A percentile compares a stretch with the other conserved stretches of the same genome.
Conservation (phyloP, 2,113 vertebrate species). For the Uropsilus gracilis region DNA sequence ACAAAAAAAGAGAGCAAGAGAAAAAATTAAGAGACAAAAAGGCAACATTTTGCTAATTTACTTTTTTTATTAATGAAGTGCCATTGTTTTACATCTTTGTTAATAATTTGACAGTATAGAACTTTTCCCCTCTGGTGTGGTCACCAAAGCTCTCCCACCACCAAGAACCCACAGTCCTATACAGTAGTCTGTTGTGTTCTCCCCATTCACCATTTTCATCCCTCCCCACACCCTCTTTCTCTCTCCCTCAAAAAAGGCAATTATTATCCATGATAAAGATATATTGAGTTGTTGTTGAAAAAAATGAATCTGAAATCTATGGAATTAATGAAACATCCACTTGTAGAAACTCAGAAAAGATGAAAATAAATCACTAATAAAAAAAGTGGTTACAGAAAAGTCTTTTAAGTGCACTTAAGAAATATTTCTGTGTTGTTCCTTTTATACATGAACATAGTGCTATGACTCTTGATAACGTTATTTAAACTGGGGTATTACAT, state of each 20-base stretch:
- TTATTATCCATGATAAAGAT: slow-evolving; percentile 4
- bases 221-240: no score
- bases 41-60: not conserved
- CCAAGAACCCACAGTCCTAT: no score
- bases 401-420: not conserved
- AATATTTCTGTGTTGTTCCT: not conserved
- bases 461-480: not conserved
- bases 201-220: no score
- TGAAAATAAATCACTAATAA: not conserved
- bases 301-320: not conserved
- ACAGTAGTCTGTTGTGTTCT: no score
- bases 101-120: no score
- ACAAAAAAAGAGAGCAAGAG: not conserved
- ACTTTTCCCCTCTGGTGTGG: no score
- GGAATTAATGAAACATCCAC: not conserved
- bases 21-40: slow-evolving; percentile 5
- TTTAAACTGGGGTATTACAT: not conserved
- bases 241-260: not conserved
- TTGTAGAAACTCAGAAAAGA: slow-evolving; percentile 1
- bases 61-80: no score
- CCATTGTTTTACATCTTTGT: no score
- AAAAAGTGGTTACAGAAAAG: not conserved
- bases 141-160: no score
- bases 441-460: not conserved
- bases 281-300: not conserved